Evolutionary conservation across 2,888 invertebrate genomes (phyloP).

Genomic region (Drosophila mimetica): DNA sequence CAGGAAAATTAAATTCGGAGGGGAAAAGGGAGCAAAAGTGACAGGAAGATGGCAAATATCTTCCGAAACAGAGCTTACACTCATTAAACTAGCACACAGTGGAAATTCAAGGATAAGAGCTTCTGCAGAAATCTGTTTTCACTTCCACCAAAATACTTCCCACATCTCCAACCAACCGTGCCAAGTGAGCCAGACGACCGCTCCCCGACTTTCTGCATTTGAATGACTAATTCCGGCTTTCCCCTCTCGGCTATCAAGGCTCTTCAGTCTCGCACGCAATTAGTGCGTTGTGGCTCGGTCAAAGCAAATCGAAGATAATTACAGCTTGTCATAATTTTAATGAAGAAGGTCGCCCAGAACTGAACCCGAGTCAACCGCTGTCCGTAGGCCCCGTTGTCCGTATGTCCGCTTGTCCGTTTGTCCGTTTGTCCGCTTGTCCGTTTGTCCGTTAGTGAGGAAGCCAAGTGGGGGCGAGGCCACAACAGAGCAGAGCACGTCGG

Average conservation of each 20-base stretch:
- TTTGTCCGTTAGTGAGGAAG: slow-evolving; percentile 1
- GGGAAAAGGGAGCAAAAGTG: background rate
- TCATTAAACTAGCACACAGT: background rate
- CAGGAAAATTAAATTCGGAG: slow-evolving; percentile 10
- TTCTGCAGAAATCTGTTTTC: background rate
- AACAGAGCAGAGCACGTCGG: background rate
- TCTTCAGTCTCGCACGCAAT: slow-evolving; percentile 69
- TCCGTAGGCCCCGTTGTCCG: slow-evolving; percentile 8
- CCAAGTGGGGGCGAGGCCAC: slow-evolving; percentile 22
- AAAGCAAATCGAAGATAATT: slow-evolving; percentile 81
- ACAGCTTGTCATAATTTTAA: slow-evolving; percentile 81
- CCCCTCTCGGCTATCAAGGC: slow-evolving; percentile 42
- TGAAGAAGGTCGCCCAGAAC: slow-evolving; percentile 72
- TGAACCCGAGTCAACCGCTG: slow-evolving; percentile 49
- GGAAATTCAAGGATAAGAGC: background rate
- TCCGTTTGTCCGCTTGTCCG: slow-evolving; percentile 2
- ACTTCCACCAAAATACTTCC: background rate
- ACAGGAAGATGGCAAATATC: slow-evolving; percentile 23
- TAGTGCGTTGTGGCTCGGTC: slow-evolving; percentile 65
- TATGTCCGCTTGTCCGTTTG: slow-evolving; percentile 2
- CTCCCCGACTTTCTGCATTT: slow-evolving; percentile 1
- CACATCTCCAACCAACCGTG: background rate
- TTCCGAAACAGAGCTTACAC: background rate
- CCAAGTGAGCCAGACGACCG: slow-evolving; percentile 1
- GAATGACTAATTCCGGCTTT: slow-evolving; percentile 55